Conservation (phyloP, 2,113 vertebrate species). For the Egretta garzetta region DNA sequence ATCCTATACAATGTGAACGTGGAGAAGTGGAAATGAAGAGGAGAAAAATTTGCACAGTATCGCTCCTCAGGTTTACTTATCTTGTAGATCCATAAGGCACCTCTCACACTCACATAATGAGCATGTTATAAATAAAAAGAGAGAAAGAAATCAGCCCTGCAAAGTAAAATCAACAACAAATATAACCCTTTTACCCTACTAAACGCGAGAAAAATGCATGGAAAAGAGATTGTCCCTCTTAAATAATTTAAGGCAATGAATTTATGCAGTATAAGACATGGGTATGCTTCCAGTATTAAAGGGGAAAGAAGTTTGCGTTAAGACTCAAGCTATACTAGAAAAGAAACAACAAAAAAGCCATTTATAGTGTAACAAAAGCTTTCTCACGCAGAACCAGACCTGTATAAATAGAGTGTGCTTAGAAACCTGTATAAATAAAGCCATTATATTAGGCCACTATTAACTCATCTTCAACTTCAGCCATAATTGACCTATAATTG, state of each 20-base stretch:
- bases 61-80: background rate
- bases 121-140: background rate
- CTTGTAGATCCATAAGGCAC: background rate
- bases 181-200: background rate
- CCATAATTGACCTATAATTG: background rate
- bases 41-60: background rate
- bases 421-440: background rate
- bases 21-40: background rate
- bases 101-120: background rate
- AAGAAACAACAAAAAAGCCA: background rate
- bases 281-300: background rate
- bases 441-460: background rate
- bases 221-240: background rate
- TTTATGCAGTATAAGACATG: background rate
- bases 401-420: background rate
- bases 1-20: background rate
- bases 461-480: background rate
- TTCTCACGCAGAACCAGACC: background rate
- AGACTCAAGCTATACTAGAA: background rate
- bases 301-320: background rate
- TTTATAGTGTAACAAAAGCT: background rate
- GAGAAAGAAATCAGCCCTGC: background rate
- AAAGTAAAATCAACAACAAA: background rate
- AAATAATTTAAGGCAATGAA: background rate
- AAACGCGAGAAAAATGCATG: background rate